These are phyloP conservation scores for Drosophila lini DNA, from an alignment of 1,140 invertebrate species.

Conservation along the genomic window DNA sequence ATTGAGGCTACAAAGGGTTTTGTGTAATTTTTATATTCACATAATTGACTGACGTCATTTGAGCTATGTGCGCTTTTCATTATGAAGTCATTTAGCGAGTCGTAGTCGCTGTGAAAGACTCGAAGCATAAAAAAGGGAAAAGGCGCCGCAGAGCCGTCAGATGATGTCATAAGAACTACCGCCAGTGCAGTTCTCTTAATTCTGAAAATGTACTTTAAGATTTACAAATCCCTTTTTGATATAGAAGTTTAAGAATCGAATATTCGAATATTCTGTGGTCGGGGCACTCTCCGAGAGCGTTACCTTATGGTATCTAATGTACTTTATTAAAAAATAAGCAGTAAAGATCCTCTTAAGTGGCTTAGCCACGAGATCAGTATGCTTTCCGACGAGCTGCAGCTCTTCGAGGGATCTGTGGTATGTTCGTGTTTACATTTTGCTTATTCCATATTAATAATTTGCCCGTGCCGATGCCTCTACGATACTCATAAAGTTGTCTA, in stretches of 20 bases:
- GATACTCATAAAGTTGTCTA: conserved; percentile 30
- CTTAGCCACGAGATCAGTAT: background rate
- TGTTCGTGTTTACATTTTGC: conserved; percentile 13
- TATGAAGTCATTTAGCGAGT: conserved; percentile 24
- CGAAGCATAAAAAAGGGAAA: background rate
- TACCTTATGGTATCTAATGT: background rate
- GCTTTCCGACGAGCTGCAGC: conserved; percentile 1
- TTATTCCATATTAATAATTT: conserved; percentile 40
- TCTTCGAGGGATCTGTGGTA: conserved; percentile 2
- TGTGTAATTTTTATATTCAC: conserved; percentile 55
- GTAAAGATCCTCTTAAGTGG: background rate
- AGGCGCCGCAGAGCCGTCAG: background rate
- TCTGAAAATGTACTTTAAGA: background rate
- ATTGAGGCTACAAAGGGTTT: conserved; percentile 18
- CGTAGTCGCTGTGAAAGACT: background rate
- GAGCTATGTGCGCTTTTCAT: conserved; percentile 23
- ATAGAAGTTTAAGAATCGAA: background rate
- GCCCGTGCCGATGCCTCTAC: background rate
- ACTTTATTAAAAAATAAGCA: background rate
- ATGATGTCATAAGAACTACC: conserved; percentile 9
- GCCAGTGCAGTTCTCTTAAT: background rate
- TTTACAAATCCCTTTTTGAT: background rate
- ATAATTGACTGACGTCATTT: conserved; percentile 52
- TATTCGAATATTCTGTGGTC: background rate
- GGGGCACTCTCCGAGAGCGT: background rate